Base-by-base conservation (phyloP, 1,140 invertebrate species). In the Steinernema khuongi region DNA sequence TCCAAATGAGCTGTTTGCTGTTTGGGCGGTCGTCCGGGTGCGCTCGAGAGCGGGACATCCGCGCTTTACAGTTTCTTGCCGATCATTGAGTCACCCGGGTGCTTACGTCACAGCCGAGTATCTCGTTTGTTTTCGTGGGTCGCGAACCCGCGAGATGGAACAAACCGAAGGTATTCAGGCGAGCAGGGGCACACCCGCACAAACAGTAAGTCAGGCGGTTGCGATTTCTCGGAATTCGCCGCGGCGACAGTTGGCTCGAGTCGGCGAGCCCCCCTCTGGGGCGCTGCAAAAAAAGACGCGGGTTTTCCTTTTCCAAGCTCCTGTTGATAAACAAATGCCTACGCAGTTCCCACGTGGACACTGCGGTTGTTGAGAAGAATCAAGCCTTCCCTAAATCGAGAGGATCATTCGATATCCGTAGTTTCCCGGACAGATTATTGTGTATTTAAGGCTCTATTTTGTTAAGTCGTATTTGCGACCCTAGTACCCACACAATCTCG, bases 81-180 rank as follows among this genome's bases (percentile, higher is more conserved):
- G 22, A 60, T 41, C 7, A 60, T 60, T 60, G 50, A 60, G 26
- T 60, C 50, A 60, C 26, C 50, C 50, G 50, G 14, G 14, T 22
- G 26, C 26, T 60, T 60, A 60, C 50, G 50, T 60, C 50, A 60
- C 50, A 60, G 19, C 26, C 50, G 50, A 26, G 50, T 60, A 60
- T 7, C 7, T 60, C 50, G 50, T 60, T 60, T 60, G 50, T 60
- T 60, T 60, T 60, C 50, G 50, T 60, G 50, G 50, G 50, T 60
- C 50, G 50, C 19, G 26, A 22, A 14, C 36, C 7, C 36, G 7
- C 4, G 50, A 60, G 50, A 60, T 14, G 50, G 26, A 60, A 60
- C 50, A 60, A 11, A 26, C 11, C 14, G 26, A 22, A 60, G 50
- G 50, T 60, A 60, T 60, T 60, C 50, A 7, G 50, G 26, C 4